Percentiles rank a stretch among this genome's conserved stretches.
Evolutionary conservation across 2,888 invertebrate genomes (phyloP).

Genomic region (Lithophane ornitopus): DNA sequence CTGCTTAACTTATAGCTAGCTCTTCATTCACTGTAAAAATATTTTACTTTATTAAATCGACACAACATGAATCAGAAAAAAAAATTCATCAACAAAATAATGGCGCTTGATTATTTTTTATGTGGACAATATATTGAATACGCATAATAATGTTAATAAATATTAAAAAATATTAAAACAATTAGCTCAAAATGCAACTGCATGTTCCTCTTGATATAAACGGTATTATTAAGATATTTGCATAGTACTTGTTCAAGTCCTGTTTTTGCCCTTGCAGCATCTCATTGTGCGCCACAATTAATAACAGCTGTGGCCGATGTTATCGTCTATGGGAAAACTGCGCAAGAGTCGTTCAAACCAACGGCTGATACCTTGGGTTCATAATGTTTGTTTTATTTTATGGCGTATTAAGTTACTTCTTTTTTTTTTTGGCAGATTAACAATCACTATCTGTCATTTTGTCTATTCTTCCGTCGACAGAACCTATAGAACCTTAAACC

Average conservation of each 20-base stretch:
- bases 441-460: too few species aligned
- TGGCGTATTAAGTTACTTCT: background rate
- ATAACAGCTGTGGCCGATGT: slow-evolving; percentile 71
- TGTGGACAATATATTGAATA: background rate
- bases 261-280: slow-evolving; percentile 71
- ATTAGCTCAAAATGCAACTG: background rate
- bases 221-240: slow-evolving; percentile 45
- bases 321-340: slow-evolving; percentile 77
- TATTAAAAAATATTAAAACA: too few species aligned
- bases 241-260: slow-evolving; percentile 61
- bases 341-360: slow-evolving; percentile 59
- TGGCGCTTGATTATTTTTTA: background rate
- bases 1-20: background rate
- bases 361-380: slow-evolving; percentile 53
- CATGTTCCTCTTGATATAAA: slow-evolving; percentile 4
- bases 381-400: slow-evolving; percentile 33
- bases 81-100: background rate
- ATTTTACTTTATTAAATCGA: background rate
- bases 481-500: too few species aligned
- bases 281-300: slow-evolving; percentile 75
- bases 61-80: too few species aligned
- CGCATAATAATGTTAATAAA: too few species aligned
- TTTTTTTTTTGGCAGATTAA: background rate
- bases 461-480: too few species aligned
- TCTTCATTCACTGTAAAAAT: background rate